These are phyloP conservation scores for Epirrhoe alternata DNA, from an alignment of 2,888 invertebrate genomes.

Conservation along the genomic window DNA sequence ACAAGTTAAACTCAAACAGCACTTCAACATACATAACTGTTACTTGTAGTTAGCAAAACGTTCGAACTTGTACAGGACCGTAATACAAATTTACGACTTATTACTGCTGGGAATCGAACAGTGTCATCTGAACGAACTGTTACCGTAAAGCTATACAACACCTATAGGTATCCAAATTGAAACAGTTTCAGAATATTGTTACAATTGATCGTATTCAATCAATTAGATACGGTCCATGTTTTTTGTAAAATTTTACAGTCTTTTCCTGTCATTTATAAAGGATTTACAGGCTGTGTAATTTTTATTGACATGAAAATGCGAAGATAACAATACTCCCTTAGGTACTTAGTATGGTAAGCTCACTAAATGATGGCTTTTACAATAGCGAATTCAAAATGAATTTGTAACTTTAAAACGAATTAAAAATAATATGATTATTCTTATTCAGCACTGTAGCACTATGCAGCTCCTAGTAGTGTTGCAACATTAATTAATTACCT, in stretches of 20 bases:
- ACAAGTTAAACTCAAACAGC: slow-evolving; percentile 2
- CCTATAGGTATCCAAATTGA: slow-evolving; percentile 16
- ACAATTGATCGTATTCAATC: slow-evolving; percentile 10
- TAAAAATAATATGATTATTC: no score
- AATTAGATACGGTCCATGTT: slow-evolving; percentile 3
- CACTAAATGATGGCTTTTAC: no score
- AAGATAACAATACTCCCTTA: no score
- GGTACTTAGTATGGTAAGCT: no score
- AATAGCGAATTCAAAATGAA: no score
- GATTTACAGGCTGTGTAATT: no score
- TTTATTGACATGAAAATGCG: no score
- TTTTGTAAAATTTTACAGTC: background rate
- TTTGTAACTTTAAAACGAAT: no score
- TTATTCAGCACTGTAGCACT: no score
- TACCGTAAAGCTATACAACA: slow-evolving; percentile 36
- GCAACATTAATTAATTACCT: no score
- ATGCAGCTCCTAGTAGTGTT: no score
- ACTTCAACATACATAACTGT: slow-evolving; percentile 22
- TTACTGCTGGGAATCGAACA: slow-evolving; percentile 65
- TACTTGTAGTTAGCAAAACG: slow-evolving; percentile 41
- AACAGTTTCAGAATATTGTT: slow-evolving; percentile 14
- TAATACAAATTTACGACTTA: slow-evolving; percentile 70
- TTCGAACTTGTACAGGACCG: slow-evolving; percentile 48
- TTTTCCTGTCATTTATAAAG: background rate
- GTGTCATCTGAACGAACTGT: slow-evolving; percentile 54